phyloP scores from a whole-genome alignment of 2,888 invertebrate species.

The Gnatocerus cornutus region DNA sequence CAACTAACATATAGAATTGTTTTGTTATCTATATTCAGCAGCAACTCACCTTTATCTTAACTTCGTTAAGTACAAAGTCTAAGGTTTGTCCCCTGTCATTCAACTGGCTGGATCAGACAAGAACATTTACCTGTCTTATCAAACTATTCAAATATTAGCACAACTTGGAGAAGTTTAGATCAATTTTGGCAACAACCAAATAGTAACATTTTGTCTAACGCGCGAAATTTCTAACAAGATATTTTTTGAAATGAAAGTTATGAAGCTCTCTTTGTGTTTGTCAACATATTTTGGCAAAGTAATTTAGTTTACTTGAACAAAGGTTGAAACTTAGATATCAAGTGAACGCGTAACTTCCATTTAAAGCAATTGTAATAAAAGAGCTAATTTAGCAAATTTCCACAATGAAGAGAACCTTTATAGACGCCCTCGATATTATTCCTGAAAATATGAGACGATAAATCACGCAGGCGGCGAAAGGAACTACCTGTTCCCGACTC shows the following conservation, averaged over 20 bases:
- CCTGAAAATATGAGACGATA: slow-evolving; percentile 55
- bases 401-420: slow-evolving; percentile 45
- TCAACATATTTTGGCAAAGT: slow-evolving; percentile 8
- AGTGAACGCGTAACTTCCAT: slow-evolving; percentile 33
- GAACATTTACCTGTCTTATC: slow-evolving; percentile 26
- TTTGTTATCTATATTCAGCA: not conserved
- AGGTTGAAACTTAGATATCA: slow-evolving; percentile 33
- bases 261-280: no score
- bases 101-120: slow-evolving; percentile 23
- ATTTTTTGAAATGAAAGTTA: no score
- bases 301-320: slow-evolving; percentile 29
- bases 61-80: slow-evolving; percentile 10
- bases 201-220: not conserved
- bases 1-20: not conserved
- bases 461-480: slow-evolving; percentile 51
- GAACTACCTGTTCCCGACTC: slow-evolving; percentile 54
- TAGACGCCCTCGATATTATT: slow-evolving; percentile 42
- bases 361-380: slow-evolving; percentile 46
- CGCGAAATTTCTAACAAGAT: no score
- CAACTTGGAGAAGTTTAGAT: slow-evolving; percentile 17
- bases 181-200: not conserved
- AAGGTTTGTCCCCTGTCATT: slow-evolving; percentile 32
- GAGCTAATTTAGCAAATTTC: slow-evolving; percentile 50
- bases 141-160: slow-evolving; percentile 34
- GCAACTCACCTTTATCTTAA: not conserved